Base-by-base conservation (phyloP, 2,888 invertebrate species). In the Listrodromus nycthemerus region DNA sequence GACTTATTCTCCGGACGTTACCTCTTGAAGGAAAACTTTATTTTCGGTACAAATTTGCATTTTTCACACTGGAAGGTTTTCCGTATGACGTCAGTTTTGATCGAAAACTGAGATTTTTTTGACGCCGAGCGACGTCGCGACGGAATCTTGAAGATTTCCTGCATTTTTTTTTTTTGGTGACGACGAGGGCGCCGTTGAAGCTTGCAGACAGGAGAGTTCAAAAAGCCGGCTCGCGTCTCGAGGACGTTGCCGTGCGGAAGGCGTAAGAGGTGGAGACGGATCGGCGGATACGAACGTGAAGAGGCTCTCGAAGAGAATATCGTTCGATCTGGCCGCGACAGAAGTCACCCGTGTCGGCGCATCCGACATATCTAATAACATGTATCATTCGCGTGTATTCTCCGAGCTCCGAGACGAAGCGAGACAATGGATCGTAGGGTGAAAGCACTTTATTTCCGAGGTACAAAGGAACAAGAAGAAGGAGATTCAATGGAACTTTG, bases 331-430 rank as follows among this genome's bases (percentile, higher is more conserved):
- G 83, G 50, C 30, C 21, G 52, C 58, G 80, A 65, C 83, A 83
- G 80, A 61, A 80, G 66, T 80, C 73, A 63, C 45, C 33, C 19
- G 65, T 80, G 67, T 82, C 77, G 58, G 37, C 63, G 21, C 33
- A 30, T n/a, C 45, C 30, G 67, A 74, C 58, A 30, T 61, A 74
- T 78, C 52, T 75, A 78, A 82, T 79, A 75, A 71, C 52, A 48
- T 37, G 50, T 70, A 79, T 63, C 69, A 69, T 52, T 74, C 24
- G 58, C 55, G 8, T 82, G 48, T 75, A 27, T 71, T 50, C 10
- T 21, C 63, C 10, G 24, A 19, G 24, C 55, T 21, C 7, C 41
- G 30, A 27, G 50, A 50, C 7, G 58, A 7, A 41, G 61, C 37
- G 76, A 69, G 48, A 41, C 58, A 63, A 74, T 77, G 41, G 52